Evolutionary conservation across 2,888 invertebrate genomes (phyloP).

Genomic region (Uropetala carovei): DNA sequence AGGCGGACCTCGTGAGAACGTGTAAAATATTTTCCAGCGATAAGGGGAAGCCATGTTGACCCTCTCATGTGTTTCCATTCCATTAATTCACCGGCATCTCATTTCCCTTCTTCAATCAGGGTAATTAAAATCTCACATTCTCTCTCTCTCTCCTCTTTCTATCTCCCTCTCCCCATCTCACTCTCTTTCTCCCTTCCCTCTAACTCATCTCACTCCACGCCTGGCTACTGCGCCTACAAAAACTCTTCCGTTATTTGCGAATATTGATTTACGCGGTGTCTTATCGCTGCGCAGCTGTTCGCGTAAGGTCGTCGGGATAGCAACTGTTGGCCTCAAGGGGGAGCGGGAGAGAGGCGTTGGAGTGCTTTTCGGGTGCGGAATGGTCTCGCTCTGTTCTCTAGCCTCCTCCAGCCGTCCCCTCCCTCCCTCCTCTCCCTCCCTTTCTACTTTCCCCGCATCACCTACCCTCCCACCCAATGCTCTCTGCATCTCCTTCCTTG

Average conservation of each 20-base stretch:
- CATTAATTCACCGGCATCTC: not conserved
- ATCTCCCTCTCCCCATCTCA: too few relatives aligned
- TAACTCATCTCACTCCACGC: not conserved
- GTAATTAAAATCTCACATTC: not conserved
- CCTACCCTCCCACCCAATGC: too few relatives aligned
- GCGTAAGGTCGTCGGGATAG: not conserved
- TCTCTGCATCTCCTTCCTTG: too few relatives aligned
- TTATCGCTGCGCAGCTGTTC: not conserved
- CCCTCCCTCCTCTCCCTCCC: too few relatives aligned
- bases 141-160: too few relatives aligned
- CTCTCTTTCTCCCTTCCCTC: too few relatives aligned
- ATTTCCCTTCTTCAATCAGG: not conserved
- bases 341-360: too few relatives aligned
- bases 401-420: too few relatives aligned
- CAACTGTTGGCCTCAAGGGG: too few relatives aligned
- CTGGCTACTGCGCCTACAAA: not conserved
- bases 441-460: too few relatives aligned
- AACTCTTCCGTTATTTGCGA: not conserved
- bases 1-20: not conserved
- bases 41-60: not conserved
- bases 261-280: not conserved
- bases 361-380: too few relatives aligned
- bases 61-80: not conserved
- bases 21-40: not conserved
- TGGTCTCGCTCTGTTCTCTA: too few relatives aligned